Evolutionary conservation across 2,888 invertebrate genomes (phyloP).

Genomic region (Eilema sororculum): DNA sequence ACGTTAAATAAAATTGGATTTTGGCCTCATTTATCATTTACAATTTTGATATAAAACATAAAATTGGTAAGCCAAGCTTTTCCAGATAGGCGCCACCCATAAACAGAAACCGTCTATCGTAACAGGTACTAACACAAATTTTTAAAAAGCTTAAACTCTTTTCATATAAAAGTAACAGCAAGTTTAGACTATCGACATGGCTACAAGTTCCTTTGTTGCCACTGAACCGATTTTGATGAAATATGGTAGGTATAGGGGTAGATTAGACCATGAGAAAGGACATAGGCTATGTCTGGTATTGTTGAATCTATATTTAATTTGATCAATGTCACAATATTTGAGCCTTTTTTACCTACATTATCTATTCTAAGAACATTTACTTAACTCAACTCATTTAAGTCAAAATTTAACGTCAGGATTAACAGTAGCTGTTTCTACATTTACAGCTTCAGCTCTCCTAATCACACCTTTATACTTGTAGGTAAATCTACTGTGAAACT

Average conservation of each 20-base stretch:
- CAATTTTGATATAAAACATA: neutral
- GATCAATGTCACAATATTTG: too few species aligned
- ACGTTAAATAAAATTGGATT: neutral
- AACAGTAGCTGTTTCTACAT: neutral
- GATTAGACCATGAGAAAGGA: too few species aligned
- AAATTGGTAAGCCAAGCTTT: too few species aligned
- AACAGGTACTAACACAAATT: neutral
- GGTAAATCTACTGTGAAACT: neutral
- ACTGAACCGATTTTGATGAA: too few species aligned
- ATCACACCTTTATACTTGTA: neutral
- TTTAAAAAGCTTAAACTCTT: neutral
- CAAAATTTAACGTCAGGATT: neutral
- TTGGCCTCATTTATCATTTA: neutral
- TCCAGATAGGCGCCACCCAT: too few species aligned
- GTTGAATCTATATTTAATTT: neutral
- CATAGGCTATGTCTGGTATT: too few species aligned
- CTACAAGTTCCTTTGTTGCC: neutral
- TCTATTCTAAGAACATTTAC: too few species aligned
- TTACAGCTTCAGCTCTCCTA: neutral
- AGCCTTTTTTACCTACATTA: too few species aligned
- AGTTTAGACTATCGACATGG: neutral
- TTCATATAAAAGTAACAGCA: neutral
- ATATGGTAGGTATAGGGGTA: too few species aligned
- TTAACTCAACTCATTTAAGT: neutral
- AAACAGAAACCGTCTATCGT: too few species aligned